phyloP scores from a whole-genome alignment of 2,113 vertebrate species.

The Pedetes capensis region DNA sequence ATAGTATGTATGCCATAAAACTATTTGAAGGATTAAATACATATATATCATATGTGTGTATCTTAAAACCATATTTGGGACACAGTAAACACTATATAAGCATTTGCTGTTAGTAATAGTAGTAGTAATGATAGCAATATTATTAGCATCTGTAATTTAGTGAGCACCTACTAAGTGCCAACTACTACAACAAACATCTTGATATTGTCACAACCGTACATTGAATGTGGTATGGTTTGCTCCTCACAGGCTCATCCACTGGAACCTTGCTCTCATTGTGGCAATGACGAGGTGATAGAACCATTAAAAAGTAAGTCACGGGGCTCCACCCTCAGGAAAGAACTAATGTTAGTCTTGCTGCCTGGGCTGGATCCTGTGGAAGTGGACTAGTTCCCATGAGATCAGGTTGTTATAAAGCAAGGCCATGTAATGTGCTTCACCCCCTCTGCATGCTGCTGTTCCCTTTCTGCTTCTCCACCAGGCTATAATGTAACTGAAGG shows the following conservation, averaged over 20 bases:
- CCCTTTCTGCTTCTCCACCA: not conserved
- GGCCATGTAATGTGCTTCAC: not conserved
- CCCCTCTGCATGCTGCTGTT: not conserved
- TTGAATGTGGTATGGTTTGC: not conserved
- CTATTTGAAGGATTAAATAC: not conserved
- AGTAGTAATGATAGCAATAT: not conserved
- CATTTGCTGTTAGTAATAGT: not conserved
- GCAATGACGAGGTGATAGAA: not conserved
- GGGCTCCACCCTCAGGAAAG: not conserved
- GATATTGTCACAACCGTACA: not conserved
- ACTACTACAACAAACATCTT: not conserved
- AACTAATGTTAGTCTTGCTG: no score
- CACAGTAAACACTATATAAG: not conserved
- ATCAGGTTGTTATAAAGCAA: not conserved
- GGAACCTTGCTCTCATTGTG: no score
- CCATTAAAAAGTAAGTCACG: not conserved
- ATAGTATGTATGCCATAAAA: not conserved
- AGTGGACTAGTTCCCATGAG: not conserved
- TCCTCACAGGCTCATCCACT: not conserved
- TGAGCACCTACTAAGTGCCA: not conserved
- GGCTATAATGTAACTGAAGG: not conserved
- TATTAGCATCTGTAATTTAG: not conserved
- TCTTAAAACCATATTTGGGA: not conserved
- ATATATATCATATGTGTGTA: not conserved
- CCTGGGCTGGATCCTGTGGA: not conserved